Conservation (phyloP, 2,113 vertebrate species). For the Chaetodon trifascialis region DNA sequence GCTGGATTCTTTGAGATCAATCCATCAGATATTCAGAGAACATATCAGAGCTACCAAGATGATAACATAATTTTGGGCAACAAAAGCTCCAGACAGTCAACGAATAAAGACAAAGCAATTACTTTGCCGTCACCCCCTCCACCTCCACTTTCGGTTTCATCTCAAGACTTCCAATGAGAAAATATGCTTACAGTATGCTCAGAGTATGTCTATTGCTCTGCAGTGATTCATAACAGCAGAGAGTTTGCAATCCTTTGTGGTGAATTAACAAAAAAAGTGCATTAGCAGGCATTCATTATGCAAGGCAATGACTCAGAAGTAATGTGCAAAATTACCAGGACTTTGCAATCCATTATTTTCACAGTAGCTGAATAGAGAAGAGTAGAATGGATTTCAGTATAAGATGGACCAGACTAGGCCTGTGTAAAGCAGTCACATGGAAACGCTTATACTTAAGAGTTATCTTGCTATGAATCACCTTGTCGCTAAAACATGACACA, state of each 20-base stretch:
- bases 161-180: constrained; percentile 4
- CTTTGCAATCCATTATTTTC: constrained; percentile 70
- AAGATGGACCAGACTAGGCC: constrained; percentile 24
- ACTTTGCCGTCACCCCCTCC: neutral
- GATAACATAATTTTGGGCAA: constrained; percentile 27
- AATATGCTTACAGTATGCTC: constrained; percentile 20
- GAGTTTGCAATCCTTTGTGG: constrained; percentile 64
- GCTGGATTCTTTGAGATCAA: constrained; percentile 37
- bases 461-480: constrained; percentile 47
- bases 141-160: constrained; percentile 18
- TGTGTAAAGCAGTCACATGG: constrained; percentile 27
- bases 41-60: constrained; percentile 15
- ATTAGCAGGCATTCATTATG: constrained; percentile 73
- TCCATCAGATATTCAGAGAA: constrained; percentile 24
- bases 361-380: constrained; percentile 43
- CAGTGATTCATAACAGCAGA: constrained; percentile 54
- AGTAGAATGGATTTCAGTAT: constrained; percentile 39
- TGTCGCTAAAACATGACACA: constrained; percentile 34
- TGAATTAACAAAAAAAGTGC: constrained; percentile 69
- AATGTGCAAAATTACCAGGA: constrained; percentile 69
- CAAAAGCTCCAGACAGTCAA: constrained; percentile 14
- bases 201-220: constrained; percentile 26
- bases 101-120: constrained; percentile 22
- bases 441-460: constrained; percentile 26
- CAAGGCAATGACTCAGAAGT: constrained; percentile 70